phyloP scores from a whole-genome alignment of 1,140 invertebrate genomes.

The Planococcus citri region DNA sequence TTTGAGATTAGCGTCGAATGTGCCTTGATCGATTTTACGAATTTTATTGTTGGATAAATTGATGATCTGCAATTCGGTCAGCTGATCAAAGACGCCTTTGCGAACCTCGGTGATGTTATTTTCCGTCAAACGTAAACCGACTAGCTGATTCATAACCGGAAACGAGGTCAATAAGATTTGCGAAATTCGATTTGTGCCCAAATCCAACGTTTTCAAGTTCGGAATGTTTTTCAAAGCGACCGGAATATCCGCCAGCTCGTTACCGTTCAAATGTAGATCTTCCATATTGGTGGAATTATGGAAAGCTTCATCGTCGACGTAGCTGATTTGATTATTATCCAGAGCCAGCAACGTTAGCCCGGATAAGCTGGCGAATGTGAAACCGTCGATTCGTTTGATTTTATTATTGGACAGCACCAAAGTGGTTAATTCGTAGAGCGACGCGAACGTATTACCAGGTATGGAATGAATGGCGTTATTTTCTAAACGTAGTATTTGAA shows the following conservation, averaged over 20 bases:
- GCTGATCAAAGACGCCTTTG: constrained; percentile 68
- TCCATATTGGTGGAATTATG: constrained; percentile 70
- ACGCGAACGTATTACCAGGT: constrained; percentile 67
- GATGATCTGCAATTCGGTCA: constrained; percentile 70
- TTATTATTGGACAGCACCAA: constrained; percentile 76
- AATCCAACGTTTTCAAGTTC: constrained; percentile 68
- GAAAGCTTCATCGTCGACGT: constrained; percentile 63
- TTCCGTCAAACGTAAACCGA: constrained; percentile 70
- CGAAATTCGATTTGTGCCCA: constrained; percentile 77
- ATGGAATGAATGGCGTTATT: constrained; percentile 70
- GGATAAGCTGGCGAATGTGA: constrained; percentile 62
- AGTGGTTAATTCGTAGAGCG: constrained; percentile 68
- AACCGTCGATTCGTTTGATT: constrained; percentile 58
- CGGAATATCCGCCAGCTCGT: constrained; percentile 70
- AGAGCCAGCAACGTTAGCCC: constrained; percentile 64
- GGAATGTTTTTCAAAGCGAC: constrained; percentile 65
- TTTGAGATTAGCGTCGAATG: constrained; percentile 70
- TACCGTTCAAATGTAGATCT: constrained; percentile 79
- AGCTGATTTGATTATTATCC: constrained; percentile 68
- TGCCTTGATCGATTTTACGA: constrained; percentile 66
- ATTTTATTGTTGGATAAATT: constrained; percentile 81
- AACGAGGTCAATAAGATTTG: constrained; percentile 71
- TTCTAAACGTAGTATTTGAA: constrained; percentile 68
- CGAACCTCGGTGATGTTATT: constrained; percentile 77
- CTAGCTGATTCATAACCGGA: constrained; percentile 62